Percentiles rank a stretch among this genome's conserved stretches.
Evolutionary conservation across 1,140 invertebrate genomes (phyloP).

Genomic region (Berghia stephanieae): DNA sequence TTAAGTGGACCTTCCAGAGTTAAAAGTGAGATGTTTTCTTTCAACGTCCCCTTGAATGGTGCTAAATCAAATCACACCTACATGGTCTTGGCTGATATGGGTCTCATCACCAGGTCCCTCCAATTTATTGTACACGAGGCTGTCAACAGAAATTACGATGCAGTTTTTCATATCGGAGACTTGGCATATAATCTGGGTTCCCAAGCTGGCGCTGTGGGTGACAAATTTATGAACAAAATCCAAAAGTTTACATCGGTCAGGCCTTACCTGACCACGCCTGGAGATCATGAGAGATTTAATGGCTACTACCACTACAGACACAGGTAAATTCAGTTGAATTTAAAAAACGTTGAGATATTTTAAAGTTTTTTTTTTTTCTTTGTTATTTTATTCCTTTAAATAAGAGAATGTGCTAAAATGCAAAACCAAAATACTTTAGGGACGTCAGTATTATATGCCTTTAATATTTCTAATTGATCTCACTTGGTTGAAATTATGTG

Average conservation of each 20-base stretch:
- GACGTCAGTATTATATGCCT: no score
- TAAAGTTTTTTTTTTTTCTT: no score
- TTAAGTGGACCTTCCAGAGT: conserved; percentile 35
- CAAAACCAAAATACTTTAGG: no score
- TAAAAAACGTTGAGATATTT: no score
- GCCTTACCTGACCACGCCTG: conserved; percentile 67
- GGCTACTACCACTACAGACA: conserved; percentile 51
- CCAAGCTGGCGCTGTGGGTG: conserved; percentile 57
- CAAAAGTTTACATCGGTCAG: conserved; percentile 59
- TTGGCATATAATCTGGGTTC: conserved; percentile 65
- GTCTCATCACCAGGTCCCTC: conserved; percentile 83
- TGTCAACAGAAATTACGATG: conserved; percentile 80
- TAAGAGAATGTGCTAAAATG: no score
- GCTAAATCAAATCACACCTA: conserved; percentile 61
- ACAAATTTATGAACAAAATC: conserved; percentile 61
- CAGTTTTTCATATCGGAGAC: conserved; percentile 84
- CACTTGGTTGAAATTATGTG: no score
- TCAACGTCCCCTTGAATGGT: conserved; percentile 38
- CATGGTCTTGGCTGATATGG: conserved; percentile 90
- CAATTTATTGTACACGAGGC: conserved; percentile 83
- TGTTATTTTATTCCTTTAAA: no score
- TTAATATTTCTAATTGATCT: no score
- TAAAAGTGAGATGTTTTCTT: conserved; percentile 46
- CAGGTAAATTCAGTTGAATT: no score
- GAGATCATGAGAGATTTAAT: conserved; percentile 65